phyloP scores from a whole-genome alignment of 2,797 vertebrate species.

The Cirrhinus molitorella region DNA sequence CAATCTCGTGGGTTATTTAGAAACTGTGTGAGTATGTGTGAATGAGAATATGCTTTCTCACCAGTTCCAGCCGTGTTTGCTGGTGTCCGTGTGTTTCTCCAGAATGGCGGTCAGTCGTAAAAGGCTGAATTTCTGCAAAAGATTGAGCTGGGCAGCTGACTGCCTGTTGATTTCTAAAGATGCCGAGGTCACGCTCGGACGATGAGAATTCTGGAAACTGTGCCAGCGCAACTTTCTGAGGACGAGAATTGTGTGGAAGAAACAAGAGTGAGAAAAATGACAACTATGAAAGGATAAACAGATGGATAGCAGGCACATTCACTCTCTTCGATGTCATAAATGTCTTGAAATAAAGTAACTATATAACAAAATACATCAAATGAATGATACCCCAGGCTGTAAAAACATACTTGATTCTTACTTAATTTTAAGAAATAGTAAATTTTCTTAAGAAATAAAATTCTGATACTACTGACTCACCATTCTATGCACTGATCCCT shows the following conservation, averaged over 20 bases:
- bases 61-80: conserved; percentile 85
- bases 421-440: not conserved
- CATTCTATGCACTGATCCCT: not conserved
- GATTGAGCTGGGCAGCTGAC: conserved; percentile 85
- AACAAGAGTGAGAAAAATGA: not conserved
- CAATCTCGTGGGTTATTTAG: not conserved
- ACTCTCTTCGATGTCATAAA: not conserved
- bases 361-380: not conserved
- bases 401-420: not conserved
- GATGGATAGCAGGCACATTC: not conserved
- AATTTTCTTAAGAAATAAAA: not conserved
- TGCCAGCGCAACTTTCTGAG: conserved; percentile 87
- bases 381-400: not conserved
- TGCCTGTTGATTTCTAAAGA: conserved; percentile 88
- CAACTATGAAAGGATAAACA: not conserved
- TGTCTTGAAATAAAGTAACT: not conserved
- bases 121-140: conserved; percentile 86
- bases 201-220: conserved; percentile 89
- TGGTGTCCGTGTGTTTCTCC: conserved; percentile 83
- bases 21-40: not conserved
- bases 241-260: not conserved
- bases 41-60: conserved; percentile 67
- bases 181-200: conserved; percentile 85
- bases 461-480: too few relatives aligned
- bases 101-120: conserved; percentile 85